phyloP scores from a whole-genome alignment of 2,113 vertebrate genomes.

The Corydoras sp. region DNA sequence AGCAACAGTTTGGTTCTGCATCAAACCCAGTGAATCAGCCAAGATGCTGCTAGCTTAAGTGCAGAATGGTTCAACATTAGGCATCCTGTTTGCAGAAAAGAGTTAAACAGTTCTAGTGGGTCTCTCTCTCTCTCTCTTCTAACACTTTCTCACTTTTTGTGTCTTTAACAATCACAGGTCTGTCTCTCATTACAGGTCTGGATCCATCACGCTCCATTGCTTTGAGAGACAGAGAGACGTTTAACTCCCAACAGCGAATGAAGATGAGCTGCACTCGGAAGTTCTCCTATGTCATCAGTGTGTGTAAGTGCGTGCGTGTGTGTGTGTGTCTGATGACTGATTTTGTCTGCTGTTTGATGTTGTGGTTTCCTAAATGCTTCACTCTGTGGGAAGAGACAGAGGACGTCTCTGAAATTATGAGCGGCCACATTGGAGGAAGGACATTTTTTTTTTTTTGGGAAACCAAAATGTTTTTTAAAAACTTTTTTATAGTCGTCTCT shows the following conservation, averaged over 20 bases:
- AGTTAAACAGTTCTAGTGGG: too few species aligned
- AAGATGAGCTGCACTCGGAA: slow-evolving; percentile 44
- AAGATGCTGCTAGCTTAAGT: too few species aligned
- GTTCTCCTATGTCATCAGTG: slow-evolving; percentile 33
- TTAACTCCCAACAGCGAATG: slow-evolving; percentile 39
- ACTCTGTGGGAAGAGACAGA: slow-evolving; percentile 29
- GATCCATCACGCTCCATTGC: slow-evolving; percentile 43
- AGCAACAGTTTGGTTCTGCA: too few species aligned
- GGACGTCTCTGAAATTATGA: slow-evolving; percentile 8
- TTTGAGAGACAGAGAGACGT: slow-evolving; percentile 38
- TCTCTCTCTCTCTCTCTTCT: slow-evolving; percentile 2
- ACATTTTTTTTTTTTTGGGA: slow-evolving; percentile 4
- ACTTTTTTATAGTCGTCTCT: slow-evolving; percentile 3
- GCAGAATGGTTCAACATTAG: too few species aligned
- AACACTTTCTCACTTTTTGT: slow-evolving; percentile 1
- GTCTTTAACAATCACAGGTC: slow-evolving; percentile 26
- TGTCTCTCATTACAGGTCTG: slow-evolving; percentile 40
- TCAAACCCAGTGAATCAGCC: too few species aligned
- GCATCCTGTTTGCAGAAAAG: too few species aligned
- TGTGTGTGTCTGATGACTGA: slow-evolving; percentile 32
- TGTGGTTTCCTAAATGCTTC: slow-evolving; percentile 39
- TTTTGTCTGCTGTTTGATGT: slow-evolving; percentile 33
- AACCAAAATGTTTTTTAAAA: not conserved
- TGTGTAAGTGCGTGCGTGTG: slow-evolving; percentile 30
- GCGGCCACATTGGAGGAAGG: slow-evolving; percentile 3